Evolutionary conservation across 1,140 invertebrate species (phyloP).

Genomic region (Rhyzopertha dominica): DNA sequence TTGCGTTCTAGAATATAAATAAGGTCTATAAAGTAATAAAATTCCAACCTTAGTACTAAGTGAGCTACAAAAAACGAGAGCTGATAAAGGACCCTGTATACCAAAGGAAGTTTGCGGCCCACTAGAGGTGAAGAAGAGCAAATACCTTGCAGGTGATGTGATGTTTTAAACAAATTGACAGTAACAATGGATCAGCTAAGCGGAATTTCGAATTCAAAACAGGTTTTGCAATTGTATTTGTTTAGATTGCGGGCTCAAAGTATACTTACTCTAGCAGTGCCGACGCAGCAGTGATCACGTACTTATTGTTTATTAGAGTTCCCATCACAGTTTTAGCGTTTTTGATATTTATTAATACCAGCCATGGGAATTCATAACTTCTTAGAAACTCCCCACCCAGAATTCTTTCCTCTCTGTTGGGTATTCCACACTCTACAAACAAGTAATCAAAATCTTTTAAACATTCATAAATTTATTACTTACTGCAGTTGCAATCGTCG

Average conservation of each 20-base stretch:
- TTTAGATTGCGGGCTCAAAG: neutral
- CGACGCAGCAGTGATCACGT: slow-evolving; percentile 52
- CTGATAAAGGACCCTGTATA: too few species aligned
- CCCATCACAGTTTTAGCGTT: slow-evolving; percentile 41
- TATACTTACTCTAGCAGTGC: slow-evolving; percentile 47
- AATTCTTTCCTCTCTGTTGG: slow-evolving; percentile 42
- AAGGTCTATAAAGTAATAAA: too few species aligned
- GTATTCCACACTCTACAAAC: slow-evolving; percentile 34
- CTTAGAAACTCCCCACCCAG: slow-evolving; percentile 47
- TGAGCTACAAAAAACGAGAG: too few species aligned
- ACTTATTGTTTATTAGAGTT: slow-evolving; percentile 53
- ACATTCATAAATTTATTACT: slow-evolving; percentile 10
- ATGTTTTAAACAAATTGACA: too few species aligned
- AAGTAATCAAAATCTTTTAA: slow-evolving; percentile 16
- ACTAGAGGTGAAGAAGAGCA: too few species aligned
- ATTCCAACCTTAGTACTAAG: too few species aligned
- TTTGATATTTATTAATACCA: slow-evolving; percentile 30
- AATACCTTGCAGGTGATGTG: too few species aligned
- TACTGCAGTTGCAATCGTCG: slow-evolving; percentile 27
- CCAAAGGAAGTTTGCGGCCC: too few species aligned
- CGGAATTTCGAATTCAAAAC: too few species aligned
- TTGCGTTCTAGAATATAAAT: too few species aligned
- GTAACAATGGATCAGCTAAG: too few species aligned
- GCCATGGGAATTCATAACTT: slow-evolving; percentile 54
- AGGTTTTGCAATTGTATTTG: too few species aligned